Evolutionary conservation across 2,888 invertebrate species (phyloP), one percentile per base, ranked within the genome.

Genomic region (Cephalotes varians): DNA sequence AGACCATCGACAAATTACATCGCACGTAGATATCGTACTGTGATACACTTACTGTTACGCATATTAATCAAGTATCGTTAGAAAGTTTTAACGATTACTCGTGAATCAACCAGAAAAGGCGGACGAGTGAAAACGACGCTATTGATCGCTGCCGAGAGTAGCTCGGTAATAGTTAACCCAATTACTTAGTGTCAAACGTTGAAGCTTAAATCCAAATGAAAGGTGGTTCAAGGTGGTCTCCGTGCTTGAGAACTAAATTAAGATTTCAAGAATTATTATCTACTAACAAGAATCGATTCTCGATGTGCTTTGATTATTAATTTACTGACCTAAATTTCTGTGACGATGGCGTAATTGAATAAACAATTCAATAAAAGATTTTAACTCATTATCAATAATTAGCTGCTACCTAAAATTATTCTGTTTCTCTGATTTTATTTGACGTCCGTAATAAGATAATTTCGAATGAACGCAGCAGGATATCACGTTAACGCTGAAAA

Each of bases 11-110:
- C 31, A 40, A 34, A 40, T 37, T n/a, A 37, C 28, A 28, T 81
- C 51, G 72, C 58, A 44, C n/a, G 56, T 51, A 47, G 25, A 49
- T 79, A 82, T 54, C 74, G 64, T 62, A 62, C 72, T 65, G 69
- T 44, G 69, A 71, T 62, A 54, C 74, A 58, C 51, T 69, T 69
- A 10, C 15, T 25, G 54, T 62, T 62, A 40, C 74, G 88, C 88
- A 89, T 88, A 86, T 88, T 85, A 87, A 90, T 86, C 79, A 83
- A 58, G 37, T 64, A 83, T 90, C 91, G 86, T 91, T 93, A 92
- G 93, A 93, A 93, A 93, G 93, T 92, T 89, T 90, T 91, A 87
- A 87, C 87, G 89, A 84, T 86, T 81, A 85, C 71, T 65, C 81
- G 87, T 88, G 82, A 87, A 88, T 87, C 88, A 87, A 88, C 86